Base-by-base conservation (phyloP, 2,797 vertebrate species). In the Platalea minor region DNA sequence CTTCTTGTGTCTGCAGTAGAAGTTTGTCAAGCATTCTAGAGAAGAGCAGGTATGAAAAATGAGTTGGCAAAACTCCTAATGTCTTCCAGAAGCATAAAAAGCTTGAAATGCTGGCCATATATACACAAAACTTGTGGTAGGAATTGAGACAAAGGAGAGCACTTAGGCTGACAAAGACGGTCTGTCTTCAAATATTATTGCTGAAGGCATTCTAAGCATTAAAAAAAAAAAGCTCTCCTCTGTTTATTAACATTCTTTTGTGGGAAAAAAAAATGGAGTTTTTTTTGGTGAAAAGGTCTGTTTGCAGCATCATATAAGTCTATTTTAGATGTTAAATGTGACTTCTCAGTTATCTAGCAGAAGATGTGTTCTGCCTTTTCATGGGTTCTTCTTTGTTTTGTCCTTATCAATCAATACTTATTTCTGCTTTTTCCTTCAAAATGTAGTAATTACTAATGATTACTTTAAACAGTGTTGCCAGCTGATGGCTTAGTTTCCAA, bases 261-360 rank as follows among this genome's bases (percentile, higher is more conserved):
- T 75, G 61, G 41, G 13, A 87, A 72, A 37, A 13, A 73, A 57
- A 74, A 21, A 3, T 10, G 1, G 8, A 69, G 17, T 4, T 13
- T 65, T 73, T 28, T 0, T 0, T 0, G 3, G 15, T 5, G 8
- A 11, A 15, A 41, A 46, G 17, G n/a, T 79, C 21, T 63, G 16
- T 50, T 45, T 43, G 56, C 3, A 5, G 9, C 19, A 37, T n/a
- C 19, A 8, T 77, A 0, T 51, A 70, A 53, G 31, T 84, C n/a
- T 69, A 8, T 13, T 54, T 75, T 46, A 60, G 13, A 51, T 64
- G 17, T 28, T 75, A 61, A 65, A 17, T 72, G 26, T 70, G 46
- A 50, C 23, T 84, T 67, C 24, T 74, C 7, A 4, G 4, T 35
- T 87, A n/a, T 39, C 21, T 88, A 50, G 23, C 12, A 23, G 51